phyloP scores from a whole-genome alignment of 2,888 invertebrate species.

The Apotomis turbidana region DNA sequence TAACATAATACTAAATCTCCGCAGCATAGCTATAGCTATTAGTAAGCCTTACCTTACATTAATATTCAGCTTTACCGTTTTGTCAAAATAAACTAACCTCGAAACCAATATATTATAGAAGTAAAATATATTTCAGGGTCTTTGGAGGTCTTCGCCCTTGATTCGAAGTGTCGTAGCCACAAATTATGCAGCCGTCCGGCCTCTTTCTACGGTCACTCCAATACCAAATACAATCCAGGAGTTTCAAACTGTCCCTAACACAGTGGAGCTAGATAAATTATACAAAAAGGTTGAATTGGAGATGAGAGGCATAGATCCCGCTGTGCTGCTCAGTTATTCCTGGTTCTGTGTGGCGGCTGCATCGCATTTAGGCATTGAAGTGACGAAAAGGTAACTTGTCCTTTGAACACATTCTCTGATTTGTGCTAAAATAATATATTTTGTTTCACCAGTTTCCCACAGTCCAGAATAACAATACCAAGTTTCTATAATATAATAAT shows the following conservation, averaged over 20 bases:
- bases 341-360: conserved; percentile 93
- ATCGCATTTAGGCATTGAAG: conserved; percentile 89
- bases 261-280: conserved; percentile 87
- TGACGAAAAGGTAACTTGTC: conserved; percentile 85
- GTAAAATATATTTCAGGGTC: conserved; percentile 56
- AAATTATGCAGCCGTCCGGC: conserved; percentile 54
- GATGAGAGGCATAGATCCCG: conserved; percentile 93
- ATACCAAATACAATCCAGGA: conserved; percentile 56
- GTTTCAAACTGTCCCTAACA: conserved; percentile 47
- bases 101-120: background rate
- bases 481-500: too few species aligned
- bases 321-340: conserved; percentile 94
- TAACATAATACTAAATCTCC: background rate
- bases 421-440: background rate
- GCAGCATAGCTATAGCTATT: too few species aligned
- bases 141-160: conserved; percentile 61
- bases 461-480: too few species aligned
- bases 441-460: background rate
- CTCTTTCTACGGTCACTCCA: conserved; percentile 56
- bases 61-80: background rate
- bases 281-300: conserved; percentile 93
- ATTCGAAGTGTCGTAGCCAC: conserved; percentile 52
- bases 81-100: background rate
- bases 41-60: too few species aligned
- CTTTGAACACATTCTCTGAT: too few species aligned